These are phyloP conservation scores for Synergus gifuensis DNA, from an alignment of 2,888 invertebrate genomes.

Conservation along the genomic window DNA sequence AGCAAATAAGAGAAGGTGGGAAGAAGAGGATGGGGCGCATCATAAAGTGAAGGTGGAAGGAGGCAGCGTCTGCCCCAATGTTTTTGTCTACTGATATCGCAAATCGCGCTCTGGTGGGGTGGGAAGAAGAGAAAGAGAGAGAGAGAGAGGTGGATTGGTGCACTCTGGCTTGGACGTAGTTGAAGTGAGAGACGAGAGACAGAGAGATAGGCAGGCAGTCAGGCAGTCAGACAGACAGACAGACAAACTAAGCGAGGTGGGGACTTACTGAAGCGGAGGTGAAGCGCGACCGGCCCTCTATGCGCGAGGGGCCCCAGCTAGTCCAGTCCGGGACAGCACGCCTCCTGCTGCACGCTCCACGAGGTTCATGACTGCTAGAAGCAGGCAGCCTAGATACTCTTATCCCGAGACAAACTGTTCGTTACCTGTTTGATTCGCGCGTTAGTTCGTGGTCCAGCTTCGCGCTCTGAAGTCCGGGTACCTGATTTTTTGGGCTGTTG, in stretches of 20 bases:
- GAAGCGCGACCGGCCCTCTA: slow-evolving; percentile 76
- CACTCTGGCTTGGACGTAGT: neutral
- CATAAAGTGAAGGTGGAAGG: slow-evolving; percentile 15
- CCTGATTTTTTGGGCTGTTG: neutral
- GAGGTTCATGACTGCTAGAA: slow-evolving; percentile 68
- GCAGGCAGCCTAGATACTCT: slow-evolving; percentile 63
- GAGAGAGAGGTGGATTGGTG: slow-evolving; percentile 1
- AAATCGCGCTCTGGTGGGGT: slow-evolving; percentile 20
- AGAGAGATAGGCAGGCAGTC: slow-evolving; percentile 13
- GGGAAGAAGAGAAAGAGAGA: slow-evolving; percentile 34
- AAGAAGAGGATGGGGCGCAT: slow-evolving; percentile 35
- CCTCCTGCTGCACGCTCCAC: slow-evolving; percentile 77
- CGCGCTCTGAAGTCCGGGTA: neutral
- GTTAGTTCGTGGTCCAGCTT: slow-evolving; percentile 39
- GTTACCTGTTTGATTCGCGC: slow-evolving; percentile 12
- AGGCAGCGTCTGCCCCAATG: neutral
- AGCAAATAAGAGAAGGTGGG: slow-evolving; percentile 38
- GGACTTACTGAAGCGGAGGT: slow-evolving; percentile 71
- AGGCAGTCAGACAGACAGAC: slow-evolving; percentile 46
- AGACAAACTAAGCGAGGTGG: slow-evolving; percentile 58
- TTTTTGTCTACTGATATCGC: slow-evolving; percentile 37
- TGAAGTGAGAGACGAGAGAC: slow-evolving; percentile 44
- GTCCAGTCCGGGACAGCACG: slow-evolving; percentile 77
- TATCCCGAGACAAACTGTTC: slow-evolving; percentile 27
- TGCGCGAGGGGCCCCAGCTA: slow-evolving; percentile 75